Evolutionary conservation across 2,797 vertebrate genomes (phyloP).

Genomic region (Poecilia wingei): DNA sequence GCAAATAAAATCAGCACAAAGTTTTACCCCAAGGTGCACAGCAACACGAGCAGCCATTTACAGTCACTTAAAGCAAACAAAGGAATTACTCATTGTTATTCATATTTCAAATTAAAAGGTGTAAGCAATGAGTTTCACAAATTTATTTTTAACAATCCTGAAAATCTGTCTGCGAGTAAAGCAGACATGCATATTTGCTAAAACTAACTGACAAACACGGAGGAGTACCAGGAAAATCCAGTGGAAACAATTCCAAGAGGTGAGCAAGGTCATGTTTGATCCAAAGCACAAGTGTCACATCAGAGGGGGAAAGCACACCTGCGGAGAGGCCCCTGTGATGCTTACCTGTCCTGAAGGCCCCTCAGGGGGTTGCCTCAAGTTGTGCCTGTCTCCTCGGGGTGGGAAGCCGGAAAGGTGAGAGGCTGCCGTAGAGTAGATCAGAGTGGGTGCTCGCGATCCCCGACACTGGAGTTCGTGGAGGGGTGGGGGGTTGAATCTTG

Average conservation of each 20-base stretch:
- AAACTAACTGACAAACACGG: neutral
- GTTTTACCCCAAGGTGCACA: constrained; percentile 30
- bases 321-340: constrained; percentile 39
- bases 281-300: constrained; percentile 34
- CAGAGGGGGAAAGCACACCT: constrained; percentile 46
- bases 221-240: constrained; percentile 1
- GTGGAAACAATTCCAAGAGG: constrained; percentile 6
- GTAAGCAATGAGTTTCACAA: neutral
- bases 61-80: neutral
- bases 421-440: constrained; percentile 57
- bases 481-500: constrained; percentile 48
- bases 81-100: neutral
- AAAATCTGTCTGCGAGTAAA: neutral
- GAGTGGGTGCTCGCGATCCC: constrained; percentile 80
- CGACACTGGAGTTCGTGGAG: constrained; percentile 73
- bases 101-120: neutral
- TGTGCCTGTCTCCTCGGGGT: constrained; percentile 64
- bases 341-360: constrained; percentile 75
- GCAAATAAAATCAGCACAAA: neutral
- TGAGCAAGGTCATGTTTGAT: constrained; percentile 29
- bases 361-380: constrained; percentile 49
- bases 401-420: constrained; percentile 60
- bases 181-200: neutral
- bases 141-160: neutral
- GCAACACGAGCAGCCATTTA: constrained; percentile 14